Base-by-base conservation (phyloP, 2,797 vertebrate species). In the Helicolenus hilgendorfi region DNA sequence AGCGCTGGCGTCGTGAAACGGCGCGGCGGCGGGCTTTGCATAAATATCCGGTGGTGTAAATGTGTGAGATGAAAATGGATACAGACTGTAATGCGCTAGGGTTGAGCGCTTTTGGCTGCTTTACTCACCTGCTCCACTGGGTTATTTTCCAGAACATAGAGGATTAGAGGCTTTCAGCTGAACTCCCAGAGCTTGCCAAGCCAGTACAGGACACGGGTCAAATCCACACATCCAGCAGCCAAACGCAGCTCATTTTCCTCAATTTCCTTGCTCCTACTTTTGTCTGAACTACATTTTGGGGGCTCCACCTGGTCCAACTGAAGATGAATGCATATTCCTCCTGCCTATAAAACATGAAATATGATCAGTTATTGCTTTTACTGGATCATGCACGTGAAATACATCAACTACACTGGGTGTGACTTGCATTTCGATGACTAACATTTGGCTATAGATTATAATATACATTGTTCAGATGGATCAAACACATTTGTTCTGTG, bases 21-120 rank as follows among this genome's bases (percentile, higher is more conserved):
- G 24, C 11, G 15, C 60, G 0, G 5, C 53, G 0, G 7, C 7
- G 38, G 56, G 68, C 41, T 70, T 75, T 26, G 62, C 11, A 74
- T 77, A 75, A 74, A 82, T 85, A 79, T 85, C 29, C 76, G 29
- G 8, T 73, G 58, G 79, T 87, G 79, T 77, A 85, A 94, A 89
- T 84, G 71, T 91, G 84, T 64, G 73, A 90, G 72, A 92, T 89
- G 90, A 78, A 93, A 95, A 93, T 80, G 78, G 88, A 94, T 85
- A 80, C 85, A 36, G 77, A 88, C 85, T 83, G 67, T 89, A 85
- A 83, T 89, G 73, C 77, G 86, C 88, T 86, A 31, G 84, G 73
- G 63, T 64, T 77, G 72, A 87, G 59, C 1, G 7, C 53, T 79
- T 90, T 81, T 92, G 92, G 84, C 92, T 72, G 73, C 81, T 84